Evolutionary conservation across 2,113 vertebrate genomes (phyloP), one percentile per base, ranked within the genome.

Genomic region (Oryzias javanicus): DNA sequence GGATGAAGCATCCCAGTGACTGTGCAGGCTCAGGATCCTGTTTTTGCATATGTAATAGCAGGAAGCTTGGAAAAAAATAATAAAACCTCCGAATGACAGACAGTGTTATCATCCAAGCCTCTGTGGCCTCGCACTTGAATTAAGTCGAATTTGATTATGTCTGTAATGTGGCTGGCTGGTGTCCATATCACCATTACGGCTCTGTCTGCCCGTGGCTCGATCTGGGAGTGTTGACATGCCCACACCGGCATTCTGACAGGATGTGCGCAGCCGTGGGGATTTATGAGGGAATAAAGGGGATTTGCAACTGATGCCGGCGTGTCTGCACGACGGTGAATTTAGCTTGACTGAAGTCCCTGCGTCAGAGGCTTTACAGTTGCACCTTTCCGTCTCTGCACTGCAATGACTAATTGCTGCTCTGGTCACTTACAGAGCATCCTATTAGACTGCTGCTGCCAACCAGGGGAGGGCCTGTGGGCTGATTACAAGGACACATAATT

Each of bases 261-360:
- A 85, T 74, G 81, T 86, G 82, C 76, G 74, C 79, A 79, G 79
- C 73, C 69, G 47, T 60, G 63, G 74, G 82, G 82, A 89, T 91
- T 90, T 86, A 90, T 82, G 62, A 70, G 67, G 84, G 80, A 90
- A 89, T 90, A 84, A 89, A 91, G 74, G 82, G 86, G 85, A 87
- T 91, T 89, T 89, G 80, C 74, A 72, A 76, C 78, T 84, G 83
- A 91, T 86, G 86, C 87, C 81, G 62, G 55, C 10, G 35, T 76
- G 74, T 74, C 79, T 79, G 77, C 29, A 20, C 55, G 65, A 60
- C 40, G 54, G 62, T 51, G 66, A 76, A 82, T 85, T 80, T 81
- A 79, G 82, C 75, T 85, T 76, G 4, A 40, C 79, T 82, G 73
- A 81, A 78, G 76, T 79, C 70, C 70, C 74, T 35, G 67, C 67